Evolutionary conservation across 2,797 vertebrate species (phyloP).

Genomic region (Galaxias olidus): DNA sequence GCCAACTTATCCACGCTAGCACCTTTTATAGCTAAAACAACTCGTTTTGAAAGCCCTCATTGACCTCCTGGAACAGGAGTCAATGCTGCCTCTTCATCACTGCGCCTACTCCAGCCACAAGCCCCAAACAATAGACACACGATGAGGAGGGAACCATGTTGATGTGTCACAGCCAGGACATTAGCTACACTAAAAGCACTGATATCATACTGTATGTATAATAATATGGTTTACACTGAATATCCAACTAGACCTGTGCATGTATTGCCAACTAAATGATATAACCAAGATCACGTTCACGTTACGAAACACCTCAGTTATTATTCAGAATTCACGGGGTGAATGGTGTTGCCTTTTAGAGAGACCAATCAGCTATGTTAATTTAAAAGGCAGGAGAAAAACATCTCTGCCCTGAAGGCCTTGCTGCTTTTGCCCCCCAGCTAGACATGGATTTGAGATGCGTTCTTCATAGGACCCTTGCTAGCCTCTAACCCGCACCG

Average conservation of each 20-base stretch:
- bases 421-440: conserved; percentile 35
- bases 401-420: conserved; percentile 30
- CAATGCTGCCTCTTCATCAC: conserved; percentile 33
- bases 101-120: background rate
- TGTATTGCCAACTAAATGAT: background rate
- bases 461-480: conserved; percentile 32
- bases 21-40: conserved; percentile 36
- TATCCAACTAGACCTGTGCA: no score
- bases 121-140: background rate
- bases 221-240: background rate
- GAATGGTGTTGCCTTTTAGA: conserved; percentile 10
- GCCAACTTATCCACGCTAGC: conserved; percentile 32
- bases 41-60: conserved; percentile 9
- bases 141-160: no score
- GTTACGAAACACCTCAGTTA: conserved; percentile 9
- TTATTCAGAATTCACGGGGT: conserved; percentile 5
- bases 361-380: background rate
- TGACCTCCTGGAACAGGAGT: conserved; percentile 5
- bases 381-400: conserved; percentile 21
- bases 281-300: background rate
- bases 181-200: no score
- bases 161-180: no score
- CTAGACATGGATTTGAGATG: conserved; percentile 49
- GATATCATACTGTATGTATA: background rate
- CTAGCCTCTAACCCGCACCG: conserved; percentile 53